Evolutionary conservation across 1,140 invertebrate species (phyloP), one percentile per base, ranked within the genome.

Genomic region (Lordiphosa stackelbergi): DNA sequence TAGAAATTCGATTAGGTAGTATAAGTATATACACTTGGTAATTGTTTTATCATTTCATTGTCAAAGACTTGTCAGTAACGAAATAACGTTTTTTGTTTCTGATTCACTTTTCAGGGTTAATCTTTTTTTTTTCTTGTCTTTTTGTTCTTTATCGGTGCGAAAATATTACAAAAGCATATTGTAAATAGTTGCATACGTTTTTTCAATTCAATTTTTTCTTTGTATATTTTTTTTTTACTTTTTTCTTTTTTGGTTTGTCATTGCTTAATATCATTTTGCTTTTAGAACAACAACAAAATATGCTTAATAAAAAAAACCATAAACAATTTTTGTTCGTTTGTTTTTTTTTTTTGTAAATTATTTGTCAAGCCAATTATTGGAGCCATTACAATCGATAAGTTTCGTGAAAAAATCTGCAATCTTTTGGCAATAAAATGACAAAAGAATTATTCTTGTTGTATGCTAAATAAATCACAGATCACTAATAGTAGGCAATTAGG

Each of bases 311-410:
- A 66, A 79, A 73, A 70, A 73, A 78, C 69, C 73, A 46, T 46
- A 34, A 84, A 84, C 73, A 84, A 84, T 54, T 65, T 61, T 48
- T 38, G 2, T 19, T 19, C 19, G 37, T 60, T 68, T 66, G 10
- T 41, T 53, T 56, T 66, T 48, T 53, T 68, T 53, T 60, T 55
- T 43, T 61, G 59, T 60, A 13, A 56, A 56, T 68, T 56, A 83
- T 71, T 31, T 31, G 28, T 31, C 7, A 31, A 73, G 83, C 83
- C 83, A 85, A 85, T 85, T 71, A 69, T 65, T 85, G 86, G 86
- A 87, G 86, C 86, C 86, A 87, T 87, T 87, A 85, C 69, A 79
- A 87, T 87, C 86, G 81, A 85, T 87, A 87, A 85, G 86, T 87
- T 87, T 87, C 86, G 86, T 87, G 81, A 81, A 87, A 83, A 87